Evolutionary conservation across 2,113 vertebrate genomes (phyloP), one percentile per base, ranked within the genome.

Genomic region (Emberiza fucata): DNA sequence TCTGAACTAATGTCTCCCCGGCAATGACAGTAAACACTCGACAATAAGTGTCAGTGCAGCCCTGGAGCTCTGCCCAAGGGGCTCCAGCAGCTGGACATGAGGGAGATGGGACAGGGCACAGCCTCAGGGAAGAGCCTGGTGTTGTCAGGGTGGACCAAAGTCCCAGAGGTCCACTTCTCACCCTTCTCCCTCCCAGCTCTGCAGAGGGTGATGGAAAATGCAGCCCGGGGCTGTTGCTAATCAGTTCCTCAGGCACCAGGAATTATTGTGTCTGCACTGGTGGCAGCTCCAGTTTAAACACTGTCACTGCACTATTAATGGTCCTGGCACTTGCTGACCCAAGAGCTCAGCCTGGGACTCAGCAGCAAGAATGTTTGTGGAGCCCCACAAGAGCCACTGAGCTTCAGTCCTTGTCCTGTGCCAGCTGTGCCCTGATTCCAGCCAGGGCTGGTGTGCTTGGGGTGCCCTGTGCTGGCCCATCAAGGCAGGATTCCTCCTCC

Each of bases 21-120:
- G 87, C 95, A 97, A 88, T 97, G 97, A 96, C 98, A 98, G 96
- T 95, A 95, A 94, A 87, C 97, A 97, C 94, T 97, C 37, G 31
- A 66, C 96, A 96, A 96, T 91, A 92, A 92, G 92, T 91, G 68
- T 14, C 90, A 80, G 64, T 0, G 20, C 83, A 92, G 93, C 70
- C 56, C 51, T 53, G 70, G 82, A 95, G 92, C 93, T 83, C 94
- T 51, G 91, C 89, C 88, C 47, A 93, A 97, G 97, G 72, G 69
- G 86, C 23, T 92, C 10, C 11, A 42, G 81, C 4, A 2, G 66
- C 69, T 3, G 86, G 85, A 61, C 68, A 57, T 1, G 23, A 81
- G 81, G 82, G 70, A 86, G 14, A 94, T 79, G 89, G 89, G 56
- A 82, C 5, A 69, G 20, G 87, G 66, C 40, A 84, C 13, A 31